Evolutionary conservation across 2,888 invertebrate genomes (phyloP), one percentile per base, ranked within the genome.

Genomic region (Dasypogon diadema): DNA sequence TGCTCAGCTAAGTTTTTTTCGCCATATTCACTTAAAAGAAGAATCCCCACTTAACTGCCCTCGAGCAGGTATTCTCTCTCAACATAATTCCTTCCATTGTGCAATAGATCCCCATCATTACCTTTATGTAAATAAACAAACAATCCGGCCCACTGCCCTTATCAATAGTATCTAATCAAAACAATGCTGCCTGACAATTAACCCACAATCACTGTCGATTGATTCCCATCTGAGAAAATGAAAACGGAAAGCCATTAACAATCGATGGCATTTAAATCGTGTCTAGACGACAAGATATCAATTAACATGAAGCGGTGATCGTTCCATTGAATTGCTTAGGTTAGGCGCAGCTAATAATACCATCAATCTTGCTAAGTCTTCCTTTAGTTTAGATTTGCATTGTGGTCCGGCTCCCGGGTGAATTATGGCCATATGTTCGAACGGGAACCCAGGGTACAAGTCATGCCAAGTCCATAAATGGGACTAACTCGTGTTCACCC

Each of bases 241-340:
- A 37, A 34, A 34, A 21, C 60, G 21, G 37, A 60, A 42, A 60
- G 37, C 21, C 37, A 42, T 37, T 60, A 30, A 34, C 60, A 34
- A 60, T 60, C 60, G 60, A 60, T 18, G 34, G 34, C 60, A 60
- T 60, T 60, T 60, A 60, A 60, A 37, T 42, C 60, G 60, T 30
- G 60, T 60, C 60, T 60, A 60, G 60, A 60, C 60, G 60, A 60
- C 60, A 21, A 60, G 34, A 60, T 60, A 37, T 60, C 60, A 60
- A 60, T 60, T 60, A 60, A 60, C 42, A 18, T 60, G 60, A 18
- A n/a, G 2, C 60, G 21, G 0, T 60, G n/a, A 21, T 18, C 16
- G 37, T 12, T n/a, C 22, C 42, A 21, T 34, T 60, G 37, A 60
- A 60, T 60, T 21, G 60, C 37, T 21, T 34, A 30, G 58, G 58